Evolutionary conservation across 1,140 invertebrate species (phyloP).

Genomic region (Heliconius congener): DNA sequence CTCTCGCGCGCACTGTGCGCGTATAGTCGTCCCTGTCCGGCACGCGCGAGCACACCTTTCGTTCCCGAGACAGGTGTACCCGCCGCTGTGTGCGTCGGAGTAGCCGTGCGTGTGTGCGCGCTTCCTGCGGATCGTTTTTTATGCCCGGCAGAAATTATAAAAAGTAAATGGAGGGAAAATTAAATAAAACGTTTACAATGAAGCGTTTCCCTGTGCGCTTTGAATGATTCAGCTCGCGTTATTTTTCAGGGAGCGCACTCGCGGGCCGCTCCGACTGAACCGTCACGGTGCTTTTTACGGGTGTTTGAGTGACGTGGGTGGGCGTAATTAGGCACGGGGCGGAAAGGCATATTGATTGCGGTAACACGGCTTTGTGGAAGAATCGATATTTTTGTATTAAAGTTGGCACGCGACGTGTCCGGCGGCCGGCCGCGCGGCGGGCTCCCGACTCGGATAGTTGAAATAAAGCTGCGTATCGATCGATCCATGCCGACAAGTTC

Average conservation of each 20-base stretch:
- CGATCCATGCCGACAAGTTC: conserved; percentile 69
- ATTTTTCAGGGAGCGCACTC: conserved; percentile 70
- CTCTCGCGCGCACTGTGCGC: conserved; percentile 48
- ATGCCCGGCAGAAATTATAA: conserved; percentile 80
- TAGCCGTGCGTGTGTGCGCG: conserved; percentile 61
- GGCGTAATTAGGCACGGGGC: conserved; percentile 79
- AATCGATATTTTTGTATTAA: conserved; percentile 81
- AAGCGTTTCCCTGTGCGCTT: conserved; percentile 80
- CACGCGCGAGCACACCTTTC: conserved; percentile 78
- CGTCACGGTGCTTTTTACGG: conserved; percentile 69
- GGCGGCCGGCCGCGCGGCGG: conserved; percentile 51
- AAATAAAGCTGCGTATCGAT: conserved; percentile 74
- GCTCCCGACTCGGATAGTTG: conserved; percentile 44
- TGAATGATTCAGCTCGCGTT: conserved; percentile 76
- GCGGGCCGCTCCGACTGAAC: conserved; percentile 51
- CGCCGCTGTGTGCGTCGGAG: conserved; percentile 71
- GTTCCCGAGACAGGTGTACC: conserved; percentile 79
- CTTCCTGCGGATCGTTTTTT: conserved; percentile 81
- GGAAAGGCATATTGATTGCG: conserved; percentile 81
- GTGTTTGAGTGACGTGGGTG: conserved; percentile 77
- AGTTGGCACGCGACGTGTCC: conserved; percentile 77
- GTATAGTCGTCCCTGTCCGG: conserved; percentile 58
- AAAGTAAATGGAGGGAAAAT: conserved; percentile 81
- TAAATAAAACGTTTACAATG: conserved; percentile 81
- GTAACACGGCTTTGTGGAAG: conserved; percentile 78